These are phyloP conservation scores for Casuarius casuarius DNA, from an alignment of 2,113 vertebrate genomes.

Conservation along the genomic window DNA sequence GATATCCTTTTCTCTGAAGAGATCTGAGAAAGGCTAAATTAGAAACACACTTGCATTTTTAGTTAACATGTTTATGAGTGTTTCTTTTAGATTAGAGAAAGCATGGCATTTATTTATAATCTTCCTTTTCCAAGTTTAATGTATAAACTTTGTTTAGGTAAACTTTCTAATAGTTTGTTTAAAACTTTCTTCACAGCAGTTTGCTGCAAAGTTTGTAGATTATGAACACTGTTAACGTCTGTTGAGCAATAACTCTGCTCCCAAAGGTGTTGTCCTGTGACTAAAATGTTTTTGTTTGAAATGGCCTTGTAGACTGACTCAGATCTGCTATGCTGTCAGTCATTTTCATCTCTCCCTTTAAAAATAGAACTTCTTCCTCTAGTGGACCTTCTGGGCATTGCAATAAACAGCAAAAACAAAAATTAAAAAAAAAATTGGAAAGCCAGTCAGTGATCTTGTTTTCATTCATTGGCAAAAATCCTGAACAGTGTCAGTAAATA, in stretches of 20 bases:
- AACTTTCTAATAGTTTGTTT: neutral
- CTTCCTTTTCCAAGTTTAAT: neutral
- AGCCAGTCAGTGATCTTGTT: neutral
- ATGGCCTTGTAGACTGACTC: neutral
- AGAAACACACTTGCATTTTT: neutral
- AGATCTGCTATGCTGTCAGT: neutral
- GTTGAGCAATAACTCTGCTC: neutral
- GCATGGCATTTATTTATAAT: neutral
- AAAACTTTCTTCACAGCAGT: neutral
- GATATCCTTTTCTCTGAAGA: neutral
- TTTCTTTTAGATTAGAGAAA: constrained; percentile 31
- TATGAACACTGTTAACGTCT: neutral
- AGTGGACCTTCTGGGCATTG: neutral
- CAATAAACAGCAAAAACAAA: neutral
- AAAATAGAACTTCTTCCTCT: neutral
- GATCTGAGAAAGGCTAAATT: neutral
- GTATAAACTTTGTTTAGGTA: neutral
- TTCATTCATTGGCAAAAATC: neutral
- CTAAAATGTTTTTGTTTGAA: neutral
- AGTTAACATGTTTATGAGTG: neutral
- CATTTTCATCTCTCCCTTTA: neutral
- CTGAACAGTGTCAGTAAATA: neutral
- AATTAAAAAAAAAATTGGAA: neutral
- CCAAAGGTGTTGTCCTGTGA: neutral
- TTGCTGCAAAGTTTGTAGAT: neutral